Evolutionary conservation across 23 tunicate species (phyloP).

Genomic region (Diplosoma virens): DNA sequence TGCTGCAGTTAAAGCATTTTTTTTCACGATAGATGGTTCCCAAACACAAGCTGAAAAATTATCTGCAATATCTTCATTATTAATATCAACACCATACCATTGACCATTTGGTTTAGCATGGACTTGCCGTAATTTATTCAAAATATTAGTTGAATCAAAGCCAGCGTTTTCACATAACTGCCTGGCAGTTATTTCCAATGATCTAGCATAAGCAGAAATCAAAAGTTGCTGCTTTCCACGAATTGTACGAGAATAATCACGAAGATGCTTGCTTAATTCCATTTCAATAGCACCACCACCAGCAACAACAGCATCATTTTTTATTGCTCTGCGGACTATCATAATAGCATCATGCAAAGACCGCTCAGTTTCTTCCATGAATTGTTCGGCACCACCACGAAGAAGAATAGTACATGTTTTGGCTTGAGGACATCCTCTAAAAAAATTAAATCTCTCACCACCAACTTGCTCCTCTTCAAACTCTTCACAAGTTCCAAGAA

Average conservation of each 20-base stretch:
- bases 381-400: conserved; percentile 98
- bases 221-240: conserved; percentile 92
- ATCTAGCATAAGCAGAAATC: conserved; percentile 93
- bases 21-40: conserved; percentile 97
- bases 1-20: conserved; percentile 89
- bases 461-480: conserved; percentile 98
- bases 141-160: conserved; percentile 92
- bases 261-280: conserved; percentile 89
- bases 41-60: conserved; percentile 92
- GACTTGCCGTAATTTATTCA: conserved; percentile 88
- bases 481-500: conserved; percentile 86
- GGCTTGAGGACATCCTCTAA: conserved; percentile 92
- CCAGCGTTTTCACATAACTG: conserved; percentile 99
- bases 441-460: conserved; percentile 93
- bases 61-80: conserved; percentile 91
- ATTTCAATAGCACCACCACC: conserved; percentile 99
- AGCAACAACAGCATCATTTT: conserved; percentile 97
- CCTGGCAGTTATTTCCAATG: conserved; percentile 82
- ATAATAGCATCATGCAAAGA: conserved; percentile 98
- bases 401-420: conserved; percentile 92
- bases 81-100: conserved; percentile 94
- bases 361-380: conserved; percentile 98
- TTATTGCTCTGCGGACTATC: conserved; percentile 95
- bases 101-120: conserved; percentile 68
- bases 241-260: conserved; percentile 82